Evolutionary conservation across 2,113 vertebrate genomes (phyloP).

Genomic region (Himantopus leucocephalus): DNA sequence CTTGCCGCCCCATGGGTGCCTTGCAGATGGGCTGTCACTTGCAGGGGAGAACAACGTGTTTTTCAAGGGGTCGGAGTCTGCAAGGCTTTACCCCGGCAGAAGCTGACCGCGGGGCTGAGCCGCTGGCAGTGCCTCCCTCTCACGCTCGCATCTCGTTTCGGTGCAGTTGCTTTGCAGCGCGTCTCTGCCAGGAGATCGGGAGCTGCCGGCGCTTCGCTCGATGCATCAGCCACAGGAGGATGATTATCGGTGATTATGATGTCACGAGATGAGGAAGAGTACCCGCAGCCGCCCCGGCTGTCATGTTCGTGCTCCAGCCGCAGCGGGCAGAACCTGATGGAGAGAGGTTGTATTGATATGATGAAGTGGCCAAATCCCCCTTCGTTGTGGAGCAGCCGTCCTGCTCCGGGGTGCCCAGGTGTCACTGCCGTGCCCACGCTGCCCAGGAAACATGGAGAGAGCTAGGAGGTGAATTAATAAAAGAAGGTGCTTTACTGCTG

Average conservation of each 20-base stretch:
- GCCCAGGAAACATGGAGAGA: accelerated
- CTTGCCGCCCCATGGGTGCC: not conserved
- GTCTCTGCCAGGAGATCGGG: not conserved
- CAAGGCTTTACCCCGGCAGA: not conserved
- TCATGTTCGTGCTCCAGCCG: not conserved
- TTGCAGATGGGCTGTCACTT: not conserved
- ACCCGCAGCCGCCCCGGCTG: not conserved
- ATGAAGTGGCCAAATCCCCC: not conserved
- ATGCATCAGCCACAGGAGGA: not conserved
- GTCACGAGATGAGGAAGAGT: not conserved
- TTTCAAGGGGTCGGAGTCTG: not conserved
- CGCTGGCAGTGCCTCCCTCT: not conserved
- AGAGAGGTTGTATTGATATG: not conserved
- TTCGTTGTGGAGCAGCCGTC: not conserved
- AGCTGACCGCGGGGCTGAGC: not conserved
- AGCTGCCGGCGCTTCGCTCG: not conserved
- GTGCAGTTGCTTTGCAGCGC: not conserved
- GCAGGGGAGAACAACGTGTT: accelerated
- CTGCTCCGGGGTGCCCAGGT: not conserved
- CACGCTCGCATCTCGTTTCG: not conserved
- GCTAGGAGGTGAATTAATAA: not conserved
- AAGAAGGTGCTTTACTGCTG: not conserved
- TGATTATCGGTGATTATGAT: not conserved
- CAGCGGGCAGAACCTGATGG: not conserved
- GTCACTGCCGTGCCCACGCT: not conserved